Percentiles rank a stretch among this genome's conserved stretches.
These are phyloP conservation scores for Sminthopsis crassicaudata DNA, from an alignment of 2,113 vertebrate species.

Conservation along the genomic window DNA sequence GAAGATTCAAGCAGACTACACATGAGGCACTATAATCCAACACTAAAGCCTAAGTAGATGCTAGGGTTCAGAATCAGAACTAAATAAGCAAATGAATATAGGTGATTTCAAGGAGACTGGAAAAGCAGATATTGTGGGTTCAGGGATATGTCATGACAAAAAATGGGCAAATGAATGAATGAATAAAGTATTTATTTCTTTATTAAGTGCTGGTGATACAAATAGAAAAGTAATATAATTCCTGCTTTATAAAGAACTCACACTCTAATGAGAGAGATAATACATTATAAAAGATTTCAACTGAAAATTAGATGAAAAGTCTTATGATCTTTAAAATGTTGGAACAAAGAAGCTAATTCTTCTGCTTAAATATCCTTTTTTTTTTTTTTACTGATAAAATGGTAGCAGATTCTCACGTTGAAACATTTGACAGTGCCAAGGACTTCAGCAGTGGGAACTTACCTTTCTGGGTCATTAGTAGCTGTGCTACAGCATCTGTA, in stretches of 20 bases:
- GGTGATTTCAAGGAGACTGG: background rate
- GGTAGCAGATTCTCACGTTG: background rate
- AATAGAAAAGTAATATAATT: background rate
- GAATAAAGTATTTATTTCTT: background rate
- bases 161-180: background rate
- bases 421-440: background rate
- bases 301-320: background rate
- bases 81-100: background rate
- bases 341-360: background rate
- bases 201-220: background rate
- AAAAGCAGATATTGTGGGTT: background rate
- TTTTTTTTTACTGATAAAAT: background rate
- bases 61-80: background rate
- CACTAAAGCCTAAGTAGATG: background rate
- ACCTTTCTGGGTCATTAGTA: background rate
- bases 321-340: background rate
- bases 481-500: background rate
- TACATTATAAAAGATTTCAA: background rate
- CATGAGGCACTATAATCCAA: background rate
- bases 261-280: background rate
- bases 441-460: background rate
- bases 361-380: background rate
- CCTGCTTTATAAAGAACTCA: background rate
- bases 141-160: background rate
- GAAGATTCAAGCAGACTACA: background rate